These are phyloP conservation scores for Eleginops maclovinus DNA, from an alignment of 2,113 vertebrate species.

Conservation along the genomic window DNA sequence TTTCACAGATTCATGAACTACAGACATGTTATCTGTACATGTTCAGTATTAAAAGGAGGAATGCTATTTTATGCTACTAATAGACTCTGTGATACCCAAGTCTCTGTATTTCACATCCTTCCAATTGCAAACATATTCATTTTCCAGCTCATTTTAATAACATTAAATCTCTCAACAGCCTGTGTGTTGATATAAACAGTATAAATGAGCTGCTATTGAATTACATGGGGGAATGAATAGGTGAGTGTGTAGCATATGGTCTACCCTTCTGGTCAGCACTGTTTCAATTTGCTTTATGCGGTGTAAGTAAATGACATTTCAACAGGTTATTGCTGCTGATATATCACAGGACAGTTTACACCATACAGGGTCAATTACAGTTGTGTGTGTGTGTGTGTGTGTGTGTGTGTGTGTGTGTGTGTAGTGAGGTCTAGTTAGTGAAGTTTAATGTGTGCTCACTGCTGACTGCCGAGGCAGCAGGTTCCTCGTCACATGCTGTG, in stretches of 20 bases:
- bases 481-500: slow-evolving; percentile 15
- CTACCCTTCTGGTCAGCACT: slow-evolving; percentile 9
- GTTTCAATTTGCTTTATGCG: slow-evolving; percentile 11
- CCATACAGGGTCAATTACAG: background rate
- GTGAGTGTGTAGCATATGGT: slow-evolving; percentile 4
- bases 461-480: slow-evolving; percentile 5
- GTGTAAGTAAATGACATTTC: background rate
- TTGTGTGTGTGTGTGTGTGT: background rate
- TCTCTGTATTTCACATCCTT: background rate
- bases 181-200: slow-evolving; percentile 8
- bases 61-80: background rate
- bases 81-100: background rate
- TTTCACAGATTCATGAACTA: background rate
- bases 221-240: background rate
- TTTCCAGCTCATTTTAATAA: background rate
- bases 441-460: slow-evolving; percentile 2
- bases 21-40: background rate
- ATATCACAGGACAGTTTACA: slow-evolving; percentile 8
- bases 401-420: background rate
- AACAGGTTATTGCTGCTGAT: slow-evolving; percentile 34
- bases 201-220: slow-evolving; percentile 21
- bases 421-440: background rate
- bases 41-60: background rate
- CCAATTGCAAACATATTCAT: background rate
- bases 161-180: background rate